These are phyloP conservation scores for Oophaga pumilio DNA, from an alignment of 2,113 vertebrate species.

Conservation along the genomic window DNA sequence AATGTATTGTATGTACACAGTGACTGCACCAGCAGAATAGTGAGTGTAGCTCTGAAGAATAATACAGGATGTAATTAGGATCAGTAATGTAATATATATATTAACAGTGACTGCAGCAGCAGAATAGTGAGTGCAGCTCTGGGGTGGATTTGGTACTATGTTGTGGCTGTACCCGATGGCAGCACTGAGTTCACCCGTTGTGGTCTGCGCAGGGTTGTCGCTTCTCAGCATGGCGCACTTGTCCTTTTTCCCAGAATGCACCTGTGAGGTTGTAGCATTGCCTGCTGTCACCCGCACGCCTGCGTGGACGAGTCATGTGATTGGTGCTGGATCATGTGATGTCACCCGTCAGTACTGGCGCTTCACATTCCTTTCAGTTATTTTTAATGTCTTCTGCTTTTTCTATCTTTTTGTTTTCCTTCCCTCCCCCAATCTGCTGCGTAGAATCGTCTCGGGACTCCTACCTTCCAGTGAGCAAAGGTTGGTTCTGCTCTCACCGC, in stretches of 20 bases:
- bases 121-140: too few species aligned
- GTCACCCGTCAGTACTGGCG: not conserved
- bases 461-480: slow-evolving; percentile 97
- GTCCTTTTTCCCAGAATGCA: not conserved
- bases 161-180: not conserved
- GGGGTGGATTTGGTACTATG: not conserved
- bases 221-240: not conserved
- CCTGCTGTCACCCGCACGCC: not conserved
- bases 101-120: too few species aligned
- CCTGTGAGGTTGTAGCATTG: not conserved
- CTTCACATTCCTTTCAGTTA: slow-evolving; percentile 58
- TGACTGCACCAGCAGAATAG: too few species aligned
- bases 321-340: not conserved
- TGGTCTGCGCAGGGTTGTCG: not conserved
- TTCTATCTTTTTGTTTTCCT: slow-evolving; percentile 76
- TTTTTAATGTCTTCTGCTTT: slow-evolving; percentile 81
- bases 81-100: too few species aligned
- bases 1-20: too few species aligned
- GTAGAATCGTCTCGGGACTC: slow-evolving; percentile 92
- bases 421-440: slow-evolving; percentile 77
- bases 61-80: too few species aligned
- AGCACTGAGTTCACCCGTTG: not conserved
- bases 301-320: not conserved
- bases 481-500: slow-evolving; percentile 85
- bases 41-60: too few species aligned